Percentiles rank a stretch among this genome's conserved stretches.
phyloP scores from a whole-genome alignment of 2,888 invertebrate species.

The Ptychoptera albimana region DNA sequence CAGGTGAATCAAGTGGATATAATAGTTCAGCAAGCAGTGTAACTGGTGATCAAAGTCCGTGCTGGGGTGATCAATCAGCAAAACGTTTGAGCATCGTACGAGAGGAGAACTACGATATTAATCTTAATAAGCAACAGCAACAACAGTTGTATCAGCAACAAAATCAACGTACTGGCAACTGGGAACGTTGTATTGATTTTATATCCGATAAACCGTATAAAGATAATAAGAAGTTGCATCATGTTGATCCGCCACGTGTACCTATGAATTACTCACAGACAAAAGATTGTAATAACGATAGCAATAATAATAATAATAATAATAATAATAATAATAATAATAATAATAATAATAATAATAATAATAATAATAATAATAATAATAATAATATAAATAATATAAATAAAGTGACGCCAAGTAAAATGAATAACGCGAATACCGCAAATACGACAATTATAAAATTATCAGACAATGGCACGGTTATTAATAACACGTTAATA shows the following conservation, averaged over 20 bases:
- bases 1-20: constrained; percentile 69
- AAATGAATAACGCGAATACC: background rate
- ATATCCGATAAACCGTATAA: background rate
- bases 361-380: background rate
- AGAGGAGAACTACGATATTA: constrained; percentile 34
- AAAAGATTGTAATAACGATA: background rate
- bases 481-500: constrained; percentile 44
- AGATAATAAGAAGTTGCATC: background rate
- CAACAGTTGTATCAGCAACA: background rate
- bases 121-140: too few species aligned
- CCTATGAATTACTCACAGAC: background rate
- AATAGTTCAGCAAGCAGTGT: constrained; percentile 73
- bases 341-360: background rate
- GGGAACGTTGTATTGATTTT: background rate
- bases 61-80: constrained; percentile 42
- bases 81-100: constrained; percentile 56
- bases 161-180: background rate
- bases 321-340: background rate
- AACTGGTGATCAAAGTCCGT: constrained; percentile 54
- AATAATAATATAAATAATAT: background rate
- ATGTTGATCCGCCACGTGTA: background rate
- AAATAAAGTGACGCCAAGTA: background rate
- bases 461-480: constrained; percentile 52
- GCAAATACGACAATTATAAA: constrained; percentile 56
- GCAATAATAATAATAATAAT: background rate